phyloP scores from a whole-genome alignment of 1,140 invertebrate genomes.

The Pogonognathellus flavescens region DNA sequence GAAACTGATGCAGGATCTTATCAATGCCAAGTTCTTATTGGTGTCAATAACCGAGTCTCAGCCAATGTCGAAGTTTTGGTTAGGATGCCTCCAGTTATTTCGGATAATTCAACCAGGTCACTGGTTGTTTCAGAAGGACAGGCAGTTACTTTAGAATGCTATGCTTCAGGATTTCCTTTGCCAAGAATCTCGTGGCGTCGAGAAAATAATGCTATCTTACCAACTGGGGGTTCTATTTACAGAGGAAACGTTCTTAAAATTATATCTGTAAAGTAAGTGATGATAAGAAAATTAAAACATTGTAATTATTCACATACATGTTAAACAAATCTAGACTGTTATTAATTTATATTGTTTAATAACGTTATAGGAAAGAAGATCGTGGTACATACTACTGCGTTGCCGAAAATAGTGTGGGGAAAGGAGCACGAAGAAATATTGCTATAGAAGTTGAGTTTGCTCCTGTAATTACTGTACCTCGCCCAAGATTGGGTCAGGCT shows the following conservation, averaged over 20 bases:
- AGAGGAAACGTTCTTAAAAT: slow-evolving; percentile 90
- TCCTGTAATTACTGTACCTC: slow-evolving; percentile 85
- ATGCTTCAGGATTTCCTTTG: slow-evolving; percentile 81
- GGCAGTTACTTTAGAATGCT: slow-evolving; percentile 86
- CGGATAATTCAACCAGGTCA: slow-evolving; percentile 91
- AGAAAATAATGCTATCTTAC: slow-evolving; percentile 92
- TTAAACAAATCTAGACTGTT: neutral
- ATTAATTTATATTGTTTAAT: neutral
- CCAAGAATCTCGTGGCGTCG: slow-evolving; percentile 91
- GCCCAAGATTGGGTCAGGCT: slow-evolving; percentile 86
- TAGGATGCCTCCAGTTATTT: slow-evolving; percentile 88
- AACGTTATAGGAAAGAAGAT: slow-evolving; percentile 64
- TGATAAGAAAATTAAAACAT: neutral
- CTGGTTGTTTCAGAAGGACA: slow-evolving; percentile 86
- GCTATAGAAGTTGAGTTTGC: slow-evolving; percentile 90
- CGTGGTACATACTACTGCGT: slow-evolving; percentile 78
- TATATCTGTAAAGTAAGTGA: slow-evolving; percentile 68
- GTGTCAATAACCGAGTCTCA: slow-evolving; percentile 81
- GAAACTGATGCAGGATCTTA: slow-evolving; percentile 92
- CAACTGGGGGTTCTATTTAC: slow-evolving; percentile 87
- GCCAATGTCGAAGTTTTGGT: slow-evolving; percentile 88
- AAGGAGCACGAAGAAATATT: slow-evolving; percentile 85
- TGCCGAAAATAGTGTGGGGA: slow-evolving; percentile 81
- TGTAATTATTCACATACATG: neutral
- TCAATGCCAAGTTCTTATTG: slow-evolving; percentile 87